phyloP scores from a whole-genome alignment of 2,888 invertebrate species.

The Piscicola geometra region DNA sequence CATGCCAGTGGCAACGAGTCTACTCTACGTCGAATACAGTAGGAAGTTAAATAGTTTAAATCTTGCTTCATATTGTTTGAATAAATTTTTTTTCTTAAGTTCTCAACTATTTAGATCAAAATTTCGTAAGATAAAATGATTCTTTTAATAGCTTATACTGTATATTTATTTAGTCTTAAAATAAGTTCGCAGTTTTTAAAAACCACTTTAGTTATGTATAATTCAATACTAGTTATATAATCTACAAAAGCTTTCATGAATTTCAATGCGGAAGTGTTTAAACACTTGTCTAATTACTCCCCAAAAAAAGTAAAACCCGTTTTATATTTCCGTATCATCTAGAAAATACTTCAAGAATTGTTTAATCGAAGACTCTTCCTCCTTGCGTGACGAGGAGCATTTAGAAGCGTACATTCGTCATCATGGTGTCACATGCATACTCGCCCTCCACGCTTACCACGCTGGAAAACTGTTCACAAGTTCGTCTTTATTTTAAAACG shows the following conservation, averaged over 20 bases:
- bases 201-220: too few species aligned
- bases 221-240: neutral
- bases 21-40: neutral
- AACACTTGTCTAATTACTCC: neutral
- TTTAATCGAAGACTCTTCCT: neutral
- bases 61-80: too few species aligned
- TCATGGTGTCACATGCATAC: neutral
- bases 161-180: too few species aligned
- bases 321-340: neutral
- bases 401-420: neutral
- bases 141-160: too few species aligned
- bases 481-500: neutral
- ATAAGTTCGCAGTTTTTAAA: too few species aligned
- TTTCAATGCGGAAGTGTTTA: neutral
- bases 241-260: neutral
- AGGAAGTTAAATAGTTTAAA: too few species aligned
- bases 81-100: too few species aligned
- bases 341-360: neutral
- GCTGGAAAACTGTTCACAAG: constrained; percentile 6
- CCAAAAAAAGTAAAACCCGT: neutral
- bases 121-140: too few species aligned
- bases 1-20: neutral
- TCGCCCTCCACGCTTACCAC: neutral
- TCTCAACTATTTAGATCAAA: too few species aligned
- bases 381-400: neutral